Base-by-base conservation (phyloP, 2,888 invertebrate species). In the Stenoptilia bipunctidactyla region DNA sequence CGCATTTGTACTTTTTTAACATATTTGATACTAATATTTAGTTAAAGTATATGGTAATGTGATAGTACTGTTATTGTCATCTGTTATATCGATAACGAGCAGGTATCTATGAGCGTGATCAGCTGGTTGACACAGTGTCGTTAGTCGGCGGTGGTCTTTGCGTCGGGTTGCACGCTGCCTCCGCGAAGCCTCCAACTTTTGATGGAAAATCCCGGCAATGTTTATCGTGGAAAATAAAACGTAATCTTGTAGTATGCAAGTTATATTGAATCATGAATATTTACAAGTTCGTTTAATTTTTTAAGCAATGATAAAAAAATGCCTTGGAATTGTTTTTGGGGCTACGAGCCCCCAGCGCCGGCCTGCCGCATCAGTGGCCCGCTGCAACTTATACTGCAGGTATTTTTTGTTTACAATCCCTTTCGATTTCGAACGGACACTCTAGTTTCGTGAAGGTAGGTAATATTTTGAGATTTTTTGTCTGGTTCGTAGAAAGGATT, bases 271-370 rank as follows among this genome's bases (percentile, higher is more conserved):
- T 8, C 20, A 8, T 20, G 20, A 20, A 3, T 8, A 8, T 8
- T 3, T 8, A 20, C 20, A 20, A 5, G 20, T 20, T 3, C n/a
- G 3, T 20, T 20, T 20, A 20, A 3, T 5, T 20, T 20, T 20
- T 20, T 8, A 8, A 20, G 20, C 3, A 20, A 20, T 20, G 20
- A 20, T 20, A 20, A 20, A 34, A 33, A 58, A 58, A 82, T 83
- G 82, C 79, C 82, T 62, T 83, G 82, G 82, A 83, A 74, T 55
- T 83, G 82, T 56, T 53, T 83, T 35, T 83, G 82, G 82, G 82
- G 82, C 48, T 83, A 82, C 50, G 64, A 82, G 47, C 60, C 75
- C 50, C 80, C 80, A 36, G 62, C 74, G 43, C 76, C 82, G 12
- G 53, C 66, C 38, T 82, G 82, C 63, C 62, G 71, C 56, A 74